A percentile compares a stretch with the other conserved stretches of the same genome.
These are phyloP conservation scores for Oncorhynchus nerka DNA, from an alignment of 2,113 vertebrate species.

Conservation along the genomic window DNA sequence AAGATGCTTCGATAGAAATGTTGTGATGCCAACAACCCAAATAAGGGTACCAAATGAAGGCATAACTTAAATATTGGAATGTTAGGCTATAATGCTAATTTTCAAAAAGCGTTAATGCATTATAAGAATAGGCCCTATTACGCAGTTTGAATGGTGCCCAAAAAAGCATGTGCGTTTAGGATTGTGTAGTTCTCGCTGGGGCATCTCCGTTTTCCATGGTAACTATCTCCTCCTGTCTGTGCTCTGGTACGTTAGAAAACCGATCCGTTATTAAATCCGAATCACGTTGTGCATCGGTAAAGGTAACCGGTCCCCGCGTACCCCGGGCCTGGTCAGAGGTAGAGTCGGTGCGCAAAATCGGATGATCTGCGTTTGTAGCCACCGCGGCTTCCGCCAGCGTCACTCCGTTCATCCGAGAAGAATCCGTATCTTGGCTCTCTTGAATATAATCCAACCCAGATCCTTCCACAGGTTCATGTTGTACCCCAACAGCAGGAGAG, in stretches of 20 bases:
- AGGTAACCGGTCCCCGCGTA: neutral
- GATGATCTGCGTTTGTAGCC: neutral
- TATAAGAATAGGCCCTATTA: neutral
- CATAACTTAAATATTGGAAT: neutral
- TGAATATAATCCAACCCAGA: neutral
- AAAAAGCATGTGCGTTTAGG: slow-evolving; percentile 3
- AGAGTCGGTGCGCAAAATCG: neutral
- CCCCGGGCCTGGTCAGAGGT: neutral
- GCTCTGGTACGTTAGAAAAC: slow-evolving; percentile 4
- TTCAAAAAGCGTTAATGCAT: neutral
- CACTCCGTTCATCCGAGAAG: neutral
- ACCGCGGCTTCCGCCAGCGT: slow-evolving; percentile 1
- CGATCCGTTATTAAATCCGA: slow-evolving; percentile 13
- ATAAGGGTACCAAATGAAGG: neutral
- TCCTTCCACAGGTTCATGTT: neutral
- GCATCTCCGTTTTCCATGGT: slow-evolving; percentile 16
- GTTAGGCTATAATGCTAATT: neutral
- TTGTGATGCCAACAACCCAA: neutral
- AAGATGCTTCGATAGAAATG: neutral
- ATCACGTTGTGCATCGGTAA: slow-evolving; percentile 15
- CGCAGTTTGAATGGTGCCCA: neutral
- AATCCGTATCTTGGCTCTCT: slow-evolving; percentile 4
- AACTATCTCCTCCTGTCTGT: neutral
- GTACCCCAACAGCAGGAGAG: slow-evolving; percentile 1
- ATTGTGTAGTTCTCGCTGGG: slow-evolving; percentile 4